Conservation (phyloP, 2,797 vertebrate genomes). For the Gobio occitaniae region DNA sequence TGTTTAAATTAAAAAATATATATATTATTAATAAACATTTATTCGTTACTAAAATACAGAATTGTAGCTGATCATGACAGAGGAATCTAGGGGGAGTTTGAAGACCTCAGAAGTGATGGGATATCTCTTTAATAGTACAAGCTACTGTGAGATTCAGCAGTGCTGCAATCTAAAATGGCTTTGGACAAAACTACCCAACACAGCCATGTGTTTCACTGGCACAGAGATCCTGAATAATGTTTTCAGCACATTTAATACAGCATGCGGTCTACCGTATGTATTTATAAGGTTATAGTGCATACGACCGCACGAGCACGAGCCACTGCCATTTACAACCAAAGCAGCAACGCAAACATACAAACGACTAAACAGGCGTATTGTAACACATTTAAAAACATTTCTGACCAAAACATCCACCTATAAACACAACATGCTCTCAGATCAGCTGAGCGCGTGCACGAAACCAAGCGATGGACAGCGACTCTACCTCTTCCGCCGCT, state of each 20-base stretch:
- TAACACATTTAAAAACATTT: neutral
- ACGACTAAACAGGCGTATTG: slow-evolving; percentile 3
- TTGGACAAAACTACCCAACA: slow-evolving; percentile 35
- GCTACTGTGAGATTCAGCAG: slow-evolving; percentile 20
- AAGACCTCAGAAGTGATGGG: slow-evolving; percentile 28
- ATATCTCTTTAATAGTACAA: slow-evolving; percentile 43
- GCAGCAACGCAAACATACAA: neutral
- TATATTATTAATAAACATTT: neutral
- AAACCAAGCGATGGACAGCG: slow-evolving; percentile 54
- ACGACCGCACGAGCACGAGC: slow-evolving; percentile 3
- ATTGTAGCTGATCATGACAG: neutral
- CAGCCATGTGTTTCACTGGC: slow-evolving; percentile 37
- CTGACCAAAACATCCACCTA: slow-evolving; percentile 5
- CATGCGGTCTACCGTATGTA: neutral
- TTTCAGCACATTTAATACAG: neutral
- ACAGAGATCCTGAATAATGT: slow-evolving; percentile 6
- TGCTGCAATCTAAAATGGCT: slow-evolving; percentile 42
- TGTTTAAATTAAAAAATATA: neutral
- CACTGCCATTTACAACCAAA: slow-evolving; percentile 7
- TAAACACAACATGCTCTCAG: slow-evolving; percentile 28
- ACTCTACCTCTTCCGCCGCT: slow-evolving; percentile 68
- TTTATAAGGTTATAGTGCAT: slow-evolving; percentile 18
- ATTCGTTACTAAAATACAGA: neutral
- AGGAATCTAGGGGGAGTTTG: neutral
- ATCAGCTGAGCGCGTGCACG: slow-evolving; percentile 43